Evolutionary conservation across 1,140 invertebrate species (phyloP), one percentile per base, ranked within the genome.

Genomic region (Anthonomus grandis): DNA sequence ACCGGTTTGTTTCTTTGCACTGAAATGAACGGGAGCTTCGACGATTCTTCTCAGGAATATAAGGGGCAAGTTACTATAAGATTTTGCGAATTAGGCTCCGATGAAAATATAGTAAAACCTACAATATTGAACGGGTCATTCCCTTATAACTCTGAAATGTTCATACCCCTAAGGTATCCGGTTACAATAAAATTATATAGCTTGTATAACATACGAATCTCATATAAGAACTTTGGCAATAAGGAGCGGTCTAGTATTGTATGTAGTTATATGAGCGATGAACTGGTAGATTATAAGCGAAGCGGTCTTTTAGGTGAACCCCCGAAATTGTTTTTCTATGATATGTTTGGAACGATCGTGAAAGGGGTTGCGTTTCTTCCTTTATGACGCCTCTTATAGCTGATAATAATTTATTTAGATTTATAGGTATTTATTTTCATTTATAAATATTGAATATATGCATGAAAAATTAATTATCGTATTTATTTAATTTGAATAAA

Each of bases 351-450:
- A 10, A 59, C 59, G 48, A 42, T 71, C 46, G 53, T 71, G 18
- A 69, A 60, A 62, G 68, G 67, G 0, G 42, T 70, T 13, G 63
- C 65, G 12, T 71, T 60, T 64, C 70, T 69, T 57, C 63, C 66
- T n/a, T n/a, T n/a, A n/a, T n/a, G n/a, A n/a, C n/a, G n/a, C n/a
- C n/a, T n/a, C n/a, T n/a, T n/a, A n/a, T n/a, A n/a, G n/a, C n/a
- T n/a, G n/a, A n/a, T n/a, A n/a, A n/a, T n/a, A n/a, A n/a, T n/a
- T n/a, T n/a, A n/a, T n/a, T n/a, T n/a, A n/a, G n/a, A n/a, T n/a
- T n/a, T n/a, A n/a, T n/a, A n/a, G n/a, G n/a, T n/a, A n/a, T n/a
- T n/a, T n/a, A n/a, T n/a, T n/a, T n/a, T n/a, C n/a, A n/a, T n/a
- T n/a, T n/a, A n/a, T n/a, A n/a, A n/a, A n/a, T n/a, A n/a, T n/a